Evolutionary conservation across 2,113 vertebrate genomes (phyloP), one percentile per base, ranked within the genome.

Genomic region (Chitala chitala): DNA sequence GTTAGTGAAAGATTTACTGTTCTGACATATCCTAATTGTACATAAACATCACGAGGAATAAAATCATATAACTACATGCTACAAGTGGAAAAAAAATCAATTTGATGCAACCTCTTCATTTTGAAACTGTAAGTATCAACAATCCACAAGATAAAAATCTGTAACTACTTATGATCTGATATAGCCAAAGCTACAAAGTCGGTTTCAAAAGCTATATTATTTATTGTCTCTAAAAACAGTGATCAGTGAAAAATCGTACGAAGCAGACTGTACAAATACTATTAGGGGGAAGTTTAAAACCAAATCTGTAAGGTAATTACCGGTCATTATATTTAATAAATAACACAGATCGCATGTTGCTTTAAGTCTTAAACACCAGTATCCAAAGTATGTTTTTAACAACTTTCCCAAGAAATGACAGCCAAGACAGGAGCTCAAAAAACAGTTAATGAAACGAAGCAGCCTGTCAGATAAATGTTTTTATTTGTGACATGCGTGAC

Each of bases 361-460:
- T 63, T 20, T 36, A 63, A 20, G 4, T 36, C 59, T 15, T 20
- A 63, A 20, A 5, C 12, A 46, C 5, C 33, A 38, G 20, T 33
- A 63, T 38, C 33, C 20, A 63, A 8, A 29, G 36, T 20, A 33
- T 61, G 6, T 6, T 31, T 3, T 61, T 17, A 17, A 2, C 58
- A 61, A 36, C 58, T 61, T 61, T 61, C 31, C 58, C 31, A 36
- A 20, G 31, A 36, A 26, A 12, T 29, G 31, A 13, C 55, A 58
- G 15, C 8, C 20, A 15, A 61, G 17, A 20, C 15, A 26, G 33
- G 3, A 59, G 56, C 29, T 13, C 26, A 61, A 20, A 61, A 15
- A 61, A 61, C 17, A 61, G 15, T 61, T 61, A 15, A 36, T 61
- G n/a, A 63, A 63, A n/a, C n/a, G n/a, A n/a, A 63, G 5, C 59